Conservation (phyloP, 2,888 invertebrate species). For the Corbicula japonica region DNA sequence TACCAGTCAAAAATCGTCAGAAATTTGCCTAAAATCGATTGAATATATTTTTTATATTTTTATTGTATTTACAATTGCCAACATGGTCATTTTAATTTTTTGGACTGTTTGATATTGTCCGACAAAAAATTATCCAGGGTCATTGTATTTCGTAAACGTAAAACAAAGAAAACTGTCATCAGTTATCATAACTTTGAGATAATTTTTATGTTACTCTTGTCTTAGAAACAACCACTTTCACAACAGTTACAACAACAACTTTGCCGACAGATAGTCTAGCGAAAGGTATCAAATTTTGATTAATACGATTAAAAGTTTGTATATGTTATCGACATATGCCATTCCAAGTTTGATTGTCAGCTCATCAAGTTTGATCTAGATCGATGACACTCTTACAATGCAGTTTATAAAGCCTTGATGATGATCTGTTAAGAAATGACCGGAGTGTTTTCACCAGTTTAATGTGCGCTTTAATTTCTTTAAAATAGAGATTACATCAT, state of each 20-base stretch:
- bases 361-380: constrained; percentile 32
- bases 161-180: too few species aligned
- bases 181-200: too few species aligned
- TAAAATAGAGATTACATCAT: constrained; percentile 23
- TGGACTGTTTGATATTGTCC: too few species aligned
- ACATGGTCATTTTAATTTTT: too few species aligned
- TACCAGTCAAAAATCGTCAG: too few species aligned
- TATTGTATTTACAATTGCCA: too few species aligned
- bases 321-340: constrained; percentile 41
- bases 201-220: too few species aligned
- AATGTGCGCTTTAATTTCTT: constrained; percentile 22
- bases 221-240: neutral
- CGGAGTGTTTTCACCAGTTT: constrained; percentile 34
- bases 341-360: constrained; percentile 28
- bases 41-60: too few species aligned
- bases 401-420: constrained; percentile 31
- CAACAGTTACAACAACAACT: constrained; percentile 10
- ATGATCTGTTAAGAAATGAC: constrained; percentile 32
- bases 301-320: constrained; percentile 38
- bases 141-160: too few species aligned
- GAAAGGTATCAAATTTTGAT: constrained; percentile 14
- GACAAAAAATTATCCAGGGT: too few species aligned
- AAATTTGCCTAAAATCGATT: too few species aligned
- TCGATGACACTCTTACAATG: constrained; percentile 37
- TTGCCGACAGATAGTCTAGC: constrained; percentile 23